A percentile compares a stretch with the other conserved stretches of the same genome.
Evolutionary conservation across 92 coral and sea anemone genomes (phyloP).

Genomic region (Siderastrea siderea): DNA sequence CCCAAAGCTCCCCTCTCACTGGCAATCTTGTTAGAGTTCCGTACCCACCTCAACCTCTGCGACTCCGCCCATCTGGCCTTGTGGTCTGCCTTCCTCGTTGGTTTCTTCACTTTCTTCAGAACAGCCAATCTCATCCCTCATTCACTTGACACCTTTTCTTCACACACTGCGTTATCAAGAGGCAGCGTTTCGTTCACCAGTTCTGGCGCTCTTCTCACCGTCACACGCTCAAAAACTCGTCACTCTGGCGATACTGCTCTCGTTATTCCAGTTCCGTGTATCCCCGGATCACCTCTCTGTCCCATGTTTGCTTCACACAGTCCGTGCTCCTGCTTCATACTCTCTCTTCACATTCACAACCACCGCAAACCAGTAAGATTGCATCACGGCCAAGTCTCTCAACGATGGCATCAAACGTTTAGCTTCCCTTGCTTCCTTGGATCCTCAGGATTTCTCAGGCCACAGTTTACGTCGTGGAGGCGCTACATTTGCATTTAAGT

Average conservation of each 20-base stretch:
- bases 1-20: slow-evolving; percentile 38
- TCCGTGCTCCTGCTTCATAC: background rate
- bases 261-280: background rate
- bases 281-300: slow-evolving; percentile 15
- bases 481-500: too few species aligned
- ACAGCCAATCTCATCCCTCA: slow-evolving; percentile 32
- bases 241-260: background rate
- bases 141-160: slow-evolving; percentile 14
- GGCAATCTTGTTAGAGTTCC: slow-evolving; percentile 12
- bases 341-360: slow-evolving; percentile 11
- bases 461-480: too few species aligned
- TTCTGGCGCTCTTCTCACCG: slow-evolving; percentile 20
- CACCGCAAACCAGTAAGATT: background rate
- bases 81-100: slow-evolving; percentile 26
- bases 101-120: slow-evolving; percentile 43
- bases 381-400: background rate
- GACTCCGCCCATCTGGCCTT: slow-evolving; percentile 35
- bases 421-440: too few species aligned
- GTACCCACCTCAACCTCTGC: slow-evolving; percentile 5
- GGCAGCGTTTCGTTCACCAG: background rate
- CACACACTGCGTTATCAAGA: slow-evolving; percentile 15
- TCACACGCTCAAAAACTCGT: slow-evolving; percentile 16
- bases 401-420: too few species aligned
- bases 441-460: too few species aligned
- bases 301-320: background rate